Evolutionary conservation across 2,888 invertebrate genomes (phyloP).

Genomic region (Andrena chrysosceles): DNA sequence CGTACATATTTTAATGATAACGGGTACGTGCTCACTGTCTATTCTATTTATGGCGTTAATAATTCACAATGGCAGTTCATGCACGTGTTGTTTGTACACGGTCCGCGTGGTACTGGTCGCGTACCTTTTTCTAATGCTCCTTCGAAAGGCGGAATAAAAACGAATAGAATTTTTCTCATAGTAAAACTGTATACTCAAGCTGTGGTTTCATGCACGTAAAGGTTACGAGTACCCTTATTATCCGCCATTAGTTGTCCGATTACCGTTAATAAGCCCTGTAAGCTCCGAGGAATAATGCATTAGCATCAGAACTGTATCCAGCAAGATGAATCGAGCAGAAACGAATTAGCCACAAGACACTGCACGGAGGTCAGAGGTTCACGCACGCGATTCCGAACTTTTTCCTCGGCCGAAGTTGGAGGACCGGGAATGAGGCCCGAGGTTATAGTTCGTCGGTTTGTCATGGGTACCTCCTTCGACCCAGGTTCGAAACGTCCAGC

Average conservation of each 20-base stretch:
- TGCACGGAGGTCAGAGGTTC: not conserved
- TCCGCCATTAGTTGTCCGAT: not conserved
- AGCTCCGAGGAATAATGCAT: not conserved
- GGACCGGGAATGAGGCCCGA: not conserved
- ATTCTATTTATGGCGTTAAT: conserved; percentile 21
- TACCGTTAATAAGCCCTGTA: not conserved
- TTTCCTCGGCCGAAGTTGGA: not conserved
- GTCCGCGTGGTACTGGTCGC: not conserved
- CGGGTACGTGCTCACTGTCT: conserved; percentile 2
- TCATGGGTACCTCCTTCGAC: not conserved
- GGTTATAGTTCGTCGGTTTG: not conserved
- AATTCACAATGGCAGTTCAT: conserved; percentile 16
- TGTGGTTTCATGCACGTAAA: not conserved
- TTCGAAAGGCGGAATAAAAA: not conserved
- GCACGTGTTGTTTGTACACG: not conserved
- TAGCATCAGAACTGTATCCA: not conserved
- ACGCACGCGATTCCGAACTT: not conserved
- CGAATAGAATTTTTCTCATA: not conserved
- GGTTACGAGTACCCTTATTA: not conserved
- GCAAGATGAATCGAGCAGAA: not conserved
- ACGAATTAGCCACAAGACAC: not conserved
- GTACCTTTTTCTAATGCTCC: not conserved
- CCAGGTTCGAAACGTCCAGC: not conserved
- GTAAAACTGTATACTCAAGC: not conserved
- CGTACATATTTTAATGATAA: conserved; percentile 4